Evolutionary conservation across 2,797 vertebrate genomes (phyloP), one percentile per base, ranked within the genome.

Genomic region (Chiropotes sagulatus): DNA sequence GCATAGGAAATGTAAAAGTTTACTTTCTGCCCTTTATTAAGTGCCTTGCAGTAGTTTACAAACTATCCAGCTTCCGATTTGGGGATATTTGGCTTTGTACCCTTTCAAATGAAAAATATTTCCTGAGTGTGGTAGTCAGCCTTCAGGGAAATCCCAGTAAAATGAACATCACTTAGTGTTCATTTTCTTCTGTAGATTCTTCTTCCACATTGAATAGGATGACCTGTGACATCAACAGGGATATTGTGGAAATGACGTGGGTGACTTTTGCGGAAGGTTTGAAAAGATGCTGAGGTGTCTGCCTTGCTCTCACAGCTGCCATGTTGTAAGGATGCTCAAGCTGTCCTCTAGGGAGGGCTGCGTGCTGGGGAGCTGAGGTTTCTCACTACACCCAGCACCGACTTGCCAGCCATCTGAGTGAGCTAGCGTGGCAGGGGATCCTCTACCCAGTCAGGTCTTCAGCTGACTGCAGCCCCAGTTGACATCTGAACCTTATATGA

Each of bases 281-380:
- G 4, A 61, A 87, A 64, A 70, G 64, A 14, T 26, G 15, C 0
- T 0, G 50, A 61, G 5, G 26, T 13, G 48, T 70, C 61, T 0
- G 30, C 61, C 14, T 64, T 33, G 7, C 30, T 64, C 30, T 64
- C 61, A 64, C 36, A 28, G 73, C 24, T 72, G 41, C 13, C 41
- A 5, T 22, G 58, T 61, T 41, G 15, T 19, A 46, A 94, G 67
- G 54, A 61, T 12, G 1, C 80, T 81, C 26, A 36, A 54, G 39
- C 67, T 41, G 44, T 54, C 50, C 39, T 26, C 0, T 0, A 22
- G 41, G 54, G 75, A 82, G 33, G 15, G 11, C 26, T 5, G 2
- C 1, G 30, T n/a, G 15, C 19, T 7, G 4, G 44, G 61, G 39
- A 8, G 4, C 7, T 0, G 7, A 36, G n/a, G 3, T 30, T 72